Base-by-base conservation (phyloP, 1,140 invertebrate species). In the Lanistes nyassanus region DNA sequence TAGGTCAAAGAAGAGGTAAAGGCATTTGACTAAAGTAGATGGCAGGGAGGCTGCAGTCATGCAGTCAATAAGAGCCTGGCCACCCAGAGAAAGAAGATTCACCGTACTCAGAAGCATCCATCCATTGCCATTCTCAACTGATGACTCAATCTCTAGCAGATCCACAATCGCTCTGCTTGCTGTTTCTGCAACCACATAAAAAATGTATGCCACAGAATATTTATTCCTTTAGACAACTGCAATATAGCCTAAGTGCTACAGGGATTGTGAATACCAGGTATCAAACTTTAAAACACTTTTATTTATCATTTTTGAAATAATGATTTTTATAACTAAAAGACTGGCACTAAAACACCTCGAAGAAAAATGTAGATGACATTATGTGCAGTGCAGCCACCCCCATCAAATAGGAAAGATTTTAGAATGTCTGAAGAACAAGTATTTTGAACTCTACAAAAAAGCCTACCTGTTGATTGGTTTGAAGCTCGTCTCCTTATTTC, bases 1-100 rank as follows among this genome's bases (percentile, higher is more conserved):
- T 64, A 99, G 91, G 91, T 99, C 98, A 90, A 99, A 99, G 90
- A 99, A 99, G 76, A 99, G 90, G 89, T 99, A 99, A 47, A 99
- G 91, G 91, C 98, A 99, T 92, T 99, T 99, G 7, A 99, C 97
- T 83, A 99, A 91, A 42, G 98, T 99, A 75, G 97, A 99, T 53
- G 98, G 98, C 78, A 99, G 94, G 31, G 96, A 94, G 65, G 95
- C 95, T 66, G 95, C 94, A 72, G 97, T 98, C 95, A 99, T 98
- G 53, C 97, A 88, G 81, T 91, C 90, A 55, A 91, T 88, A 19
- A 89, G 78, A 26, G 83, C 83, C 67, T 83, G 83, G 23, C 77
- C 79, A 4, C 87, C 95, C 73, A 95, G 94, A 69, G 97, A 91
- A 23, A 99, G 90, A 11, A 92, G 82, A 91, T 98, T 98, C 26